These are phyloP conservation scores for Chloroceryle aenea DNA, from an alignment of 2,113 vertebrate genomes.

Conservation along the genomic window DNA sequence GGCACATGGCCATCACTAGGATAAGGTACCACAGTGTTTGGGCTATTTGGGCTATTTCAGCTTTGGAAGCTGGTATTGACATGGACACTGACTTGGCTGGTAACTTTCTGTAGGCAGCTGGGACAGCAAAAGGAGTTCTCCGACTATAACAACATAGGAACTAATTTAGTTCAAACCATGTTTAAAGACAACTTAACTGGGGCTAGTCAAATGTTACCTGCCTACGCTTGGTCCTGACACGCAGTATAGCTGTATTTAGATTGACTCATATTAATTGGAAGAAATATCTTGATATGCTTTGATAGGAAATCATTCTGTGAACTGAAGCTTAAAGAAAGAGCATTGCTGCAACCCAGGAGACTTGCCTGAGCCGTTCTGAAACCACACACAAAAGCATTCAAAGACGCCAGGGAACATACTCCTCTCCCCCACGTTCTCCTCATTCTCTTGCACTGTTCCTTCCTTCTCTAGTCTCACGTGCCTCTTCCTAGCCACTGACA, in stretches of 20 bases:
- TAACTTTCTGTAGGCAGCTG: neutral
- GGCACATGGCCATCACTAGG: fast-evolving
- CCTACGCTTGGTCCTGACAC: neutral
- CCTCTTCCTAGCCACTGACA: neutral
- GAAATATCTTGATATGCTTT: neutral
- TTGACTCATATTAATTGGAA: neutral
- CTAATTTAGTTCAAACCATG: neutral
- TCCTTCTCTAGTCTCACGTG: neutral
- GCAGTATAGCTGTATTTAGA: neutral
- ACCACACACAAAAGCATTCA: neutral
- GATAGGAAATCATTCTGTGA: neutral
- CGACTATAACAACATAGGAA: neutral
- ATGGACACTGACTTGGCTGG: neutral
- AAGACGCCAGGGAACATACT: neutral
- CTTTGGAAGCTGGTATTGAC: neutral
- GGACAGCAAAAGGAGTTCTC: neutral
- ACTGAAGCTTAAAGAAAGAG: neutral
- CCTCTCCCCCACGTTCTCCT: neutral
- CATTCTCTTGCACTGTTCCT: neutral
- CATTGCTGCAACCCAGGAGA: neutral
- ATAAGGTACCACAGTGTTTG: neutral
- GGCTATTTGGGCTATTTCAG: neutral
- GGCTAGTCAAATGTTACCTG: neutral
- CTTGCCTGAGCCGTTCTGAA: neutral
- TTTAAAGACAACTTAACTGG: neutral